Conservation (phyloP, 2,888 invertebrate species). For the Netelia melanura region DNA sequence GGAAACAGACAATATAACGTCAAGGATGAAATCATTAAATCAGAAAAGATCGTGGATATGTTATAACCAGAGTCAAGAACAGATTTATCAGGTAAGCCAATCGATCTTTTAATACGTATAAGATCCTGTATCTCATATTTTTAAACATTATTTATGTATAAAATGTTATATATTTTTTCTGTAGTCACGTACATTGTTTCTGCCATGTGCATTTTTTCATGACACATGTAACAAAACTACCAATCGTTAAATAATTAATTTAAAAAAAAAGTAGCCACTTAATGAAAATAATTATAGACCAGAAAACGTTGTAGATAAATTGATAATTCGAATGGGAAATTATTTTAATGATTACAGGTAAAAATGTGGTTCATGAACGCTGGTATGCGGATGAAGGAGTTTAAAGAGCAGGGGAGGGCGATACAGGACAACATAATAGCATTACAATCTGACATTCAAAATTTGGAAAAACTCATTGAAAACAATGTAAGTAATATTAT, state of each 20-base stretch:
- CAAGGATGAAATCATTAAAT: conserved; percentile 87
- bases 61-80: conserved; percentile 87
- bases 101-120: neutral
- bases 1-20: conserved; percentile 88
- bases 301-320: conserved; percentile 21
- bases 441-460: conserved; percentile 70
- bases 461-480: conserved; percentile 67
- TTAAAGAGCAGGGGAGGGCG: conserved; percentile 80
- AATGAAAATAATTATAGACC: conserved; percentile 86
- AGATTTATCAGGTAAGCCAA: conserved; percentile 84
- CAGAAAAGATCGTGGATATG: conserved; percentile 90
- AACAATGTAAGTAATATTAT: conserved; percentile 73
- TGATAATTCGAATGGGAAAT: conserved; percentile 14
- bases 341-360: conserved; percentile 65
- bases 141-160: too few species aligned
- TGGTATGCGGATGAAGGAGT: conserved; percentile 85
- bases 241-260: too few species aligned
- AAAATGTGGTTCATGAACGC: conserved; percentile 84
- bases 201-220: neutral
- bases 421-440: conserved; percentile 76
- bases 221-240: conserved; percentile 86
- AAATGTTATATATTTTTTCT: neutral
- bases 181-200: neutral
- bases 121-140: too few species aligned
- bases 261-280: conserved; percentile 86